Percentiles rank a stretch among this genome's conserved stretches.
These are phyloP conservation scores for Nasonia oneida DNA, from an alignment of 2,888 invertebrate species.

Conservation along the genomic window DNA sequence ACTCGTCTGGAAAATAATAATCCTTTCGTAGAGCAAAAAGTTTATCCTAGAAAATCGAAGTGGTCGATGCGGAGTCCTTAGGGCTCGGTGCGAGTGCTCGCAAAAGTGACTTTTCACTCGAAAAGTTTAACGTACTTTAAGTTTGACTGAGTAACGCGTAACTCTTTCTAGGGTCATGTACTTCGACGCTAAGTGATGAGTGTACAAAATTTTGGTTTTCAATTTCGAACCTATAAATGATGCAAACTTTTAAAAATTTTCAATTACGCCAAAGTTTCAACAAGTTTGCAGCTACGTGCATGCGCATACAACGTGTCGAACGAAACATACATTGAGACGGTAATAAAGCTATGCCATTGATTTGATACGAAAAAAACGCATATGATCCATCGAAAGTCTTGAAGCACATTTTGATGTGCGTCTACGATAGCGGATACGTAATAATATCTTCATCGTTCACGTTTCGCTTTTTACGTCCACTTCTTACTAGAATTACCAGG, in stretches of 20 bases:
- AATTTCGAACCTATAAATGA: slow-evolving; percentile 17
- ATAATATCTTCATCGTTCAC: not conserved
- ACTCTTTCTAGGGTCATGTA: slow-evolving; percentile 29
- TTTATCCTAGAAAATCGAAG: slow-evolving; percentile 27
- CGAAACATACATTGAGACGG: too few relatives aligned
- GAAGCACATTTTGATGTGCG: not conserved
- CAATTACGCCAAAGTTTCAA: not conserved
- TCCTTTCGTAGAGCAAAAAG: slow-evolving; percentile 10
- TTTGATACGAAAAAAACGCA: too few relatives aligned
- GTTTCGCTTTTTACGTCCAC: not conserved
- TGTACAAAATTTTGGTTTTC: slow-evolving; percentile 31
- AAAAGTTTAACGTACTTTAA: slow-evolving; percentile 30
- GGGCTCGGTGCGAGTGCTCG: not conserved
- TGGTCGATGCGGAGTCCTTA: not conserved
- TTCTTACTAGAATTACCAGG: not conserved
- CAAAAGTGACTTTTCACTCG: slow-evolving; percentile 42
- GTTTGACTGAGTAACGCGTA: not conserved
- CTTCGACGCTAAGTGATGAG: not conserved
- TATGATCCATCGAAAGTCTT: not conserved
- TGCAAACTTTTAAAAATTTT: slow-evolving; percentile 1
- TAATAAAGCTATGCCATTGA: too few relatives aligned
- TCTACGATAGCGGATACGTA: not conserved
- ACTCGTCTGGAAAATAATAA: not conserved
- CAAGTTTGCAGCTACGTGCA: too few relatives aligned
- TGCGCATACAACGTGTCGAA: not conserved